A percentile compares a stretch with the other conserved stretches of the same genome.
phyloP scores from a whole-genome alignment of 2,113 vertebrate genomes.

The Eublepharis macularius region DNA sequence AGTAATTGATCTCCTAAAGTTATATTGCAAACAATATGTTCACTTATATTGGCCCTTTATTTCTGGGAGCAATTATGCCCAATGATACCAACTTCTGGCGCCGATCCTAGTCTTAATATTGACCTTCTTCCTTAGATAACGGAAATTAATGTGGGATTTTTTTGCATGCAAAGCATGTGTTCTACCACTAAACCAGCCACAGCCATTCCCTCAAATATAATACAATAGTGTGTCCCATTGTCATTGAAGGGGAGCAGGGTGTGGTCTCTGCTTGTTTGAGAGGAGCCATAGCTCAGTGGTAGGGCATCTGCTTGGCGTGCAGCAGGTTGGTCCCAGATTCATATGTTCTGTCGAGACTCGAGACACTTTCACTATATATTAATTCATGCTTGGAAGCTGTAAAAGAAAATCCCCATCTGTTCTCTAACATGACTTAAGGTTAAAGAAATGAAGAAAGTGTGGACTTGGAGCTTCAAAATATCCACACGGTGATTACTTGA shows the following conservation, averaged over 20 bases:
- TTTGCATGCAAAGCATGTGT: too few relatives aligned
- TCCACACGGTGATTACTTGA: too few relatives aligned
- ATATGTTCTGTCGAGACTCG: constrained; percentile 27
- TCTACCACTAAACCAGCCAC: too few relatives aligned
- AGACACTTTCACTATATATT: constrained; percentile 44
- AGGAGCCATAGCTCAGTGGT: too few relatives aligned
- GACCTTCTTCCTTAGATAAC: too few relatives aligned
- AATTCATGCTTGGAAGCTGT: not conserved
- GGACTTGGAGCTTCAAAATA: too few relatives aligned
- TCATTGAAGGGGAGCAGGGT: constrained; percentile 9
- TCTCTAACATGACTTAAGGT: not conserved
- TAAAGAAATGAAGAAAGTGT: too few relatives aligned
- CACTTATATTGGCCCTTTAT: not conserved
- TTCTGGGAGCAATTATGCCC: not conserved
- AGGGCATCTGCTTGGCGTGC: too few relatives aligned
- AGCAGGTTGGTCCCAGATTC: too few relatives aligned
- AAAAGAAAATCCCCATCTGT: constrained; percentile 6
- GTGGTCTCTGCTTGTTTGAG: constrained; percentile 31
- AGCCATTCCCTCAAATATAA: too few relatives aligned
- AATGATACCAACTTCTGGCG: too few relatives aligned
- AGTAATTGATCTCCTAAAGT: not conserved
- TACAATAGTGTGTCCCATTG: constrained; percentile 66
- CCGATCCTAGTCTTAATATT: too few relatives aligned
- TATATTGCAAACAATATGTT: not conserved
- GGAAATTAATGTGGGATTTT: not conserved